Percentiles rank a stretch among this genome's conserved stretches.
phyloP scores from a whole-genome alignment of 2,113 vertebrate species.

The Rhynchomys soricoides region DNA sequence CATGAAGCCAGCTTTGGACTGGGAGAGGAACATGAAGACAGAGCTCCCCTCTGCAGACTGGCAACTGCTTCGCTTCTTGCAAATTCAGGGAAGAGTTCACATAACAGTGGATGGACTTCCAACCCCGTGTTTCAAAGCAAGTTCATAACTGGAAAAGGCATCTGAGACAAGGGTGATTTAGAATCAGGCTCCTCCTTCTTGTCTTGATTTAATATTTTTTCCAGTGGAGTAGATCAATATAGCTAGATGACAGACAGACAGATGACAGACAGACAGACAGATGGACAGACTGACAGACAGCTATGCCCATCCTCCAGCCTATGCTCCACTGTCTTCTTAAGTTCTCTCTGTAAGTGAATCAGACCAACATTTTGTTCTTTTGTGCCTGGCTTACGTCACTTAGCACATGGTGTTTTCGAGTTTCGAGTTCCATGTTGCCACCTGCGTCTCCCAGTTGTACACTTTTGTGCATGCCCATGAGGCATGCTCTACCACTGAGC shows the following conservation, averaged over 20 bases:
- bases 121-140: conserved; percentile 25
- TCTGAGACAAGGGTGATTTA: not conserved
- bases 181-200: not conserved
- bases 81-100: conserved; percentile 12
- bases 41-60: conserved; percentile 1
- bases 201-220: not conserved
- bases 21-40: conserved; percentile 17
- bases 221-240: not conserved
- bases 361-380: not conserved
- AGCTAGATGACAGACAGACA: not conserved
- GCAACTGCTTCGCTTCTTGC: conserved; percentile 62
- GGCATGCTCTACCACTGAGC: not conserved
- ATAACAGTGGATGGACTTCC: not conserved
- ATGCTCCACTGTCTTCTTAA: not conserved
- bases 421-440: not conserved
- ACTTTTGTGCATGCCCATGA: not conserved
- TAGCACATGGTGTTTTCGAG: not conserved
- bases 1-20: conserved; percentile 70
- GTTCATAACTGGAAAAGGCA: not conserved
- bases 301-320: not conserved
- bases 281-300: not conserved
- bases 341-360: not conserved
- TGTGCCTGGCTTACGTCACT: not conserved
- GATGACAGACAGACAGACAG: not conserved
- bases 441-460: not conserved